Conservation (phyloP, 2,888 invertebrate genomes). For the Amiota minor region DNA sequence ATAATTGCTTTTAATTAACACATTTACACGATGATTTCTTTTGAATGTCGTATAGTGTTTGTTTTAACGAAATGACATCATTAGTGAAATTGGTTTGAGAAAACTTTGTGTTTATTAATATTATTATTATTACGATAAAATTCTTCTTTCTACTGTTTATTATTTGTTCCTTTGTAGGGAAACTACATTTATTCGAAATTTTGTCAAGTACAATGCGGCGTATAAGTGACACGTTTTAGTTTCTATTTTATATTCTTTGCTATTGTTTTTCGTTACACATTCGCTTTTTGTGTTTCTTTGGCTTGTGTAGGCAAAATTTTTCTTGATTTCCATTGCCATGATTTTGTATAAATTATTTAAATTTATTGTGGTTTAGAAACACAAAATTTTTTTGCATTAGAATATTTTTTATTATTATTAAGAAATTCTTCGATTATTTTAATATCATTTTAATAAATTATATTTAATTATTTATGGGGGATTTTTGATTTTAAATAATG, state of each 20-base stretch:
- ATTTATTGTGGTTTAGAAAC: constrained; percentile 23
- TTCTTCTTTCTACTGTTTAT: no score
- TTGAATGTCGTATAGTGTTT: no score
- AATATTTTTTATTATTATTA: background rate
- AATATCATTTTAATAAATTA: background rate
- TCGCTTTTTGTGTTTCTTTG: constrained; percentile 12
- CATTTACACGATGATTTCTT: no score
- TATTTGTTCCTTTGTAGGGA: no score
- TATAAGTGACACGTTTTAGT: constrained; percentile 43
- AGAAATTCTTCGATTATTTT: background rate
- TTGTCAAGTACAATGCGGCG: constrained; percentile 48
- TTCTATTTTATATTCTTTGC: constrained; percentile 21
- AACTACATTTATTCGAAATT: no score
- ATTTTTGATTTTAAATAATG: background rate
- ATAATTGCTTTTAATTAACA: no score
- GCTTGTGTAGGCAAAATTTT: background rate
- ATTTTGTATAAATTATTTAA: constrained; percentile 22
- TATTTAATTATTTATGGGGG: background rate
- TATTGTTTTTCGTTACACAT: constrained; percentile 11
- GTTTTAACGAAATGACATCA: no score
- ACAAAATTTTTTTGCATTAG: constrained; percentile 30
- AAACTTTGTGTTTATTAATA: no score
- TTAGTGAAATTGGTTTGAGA: no score
- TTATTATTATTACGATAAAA: no score
- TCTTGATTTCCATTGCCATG: constrained; percentile 22